Percentiles rank a stretch among this genome's conserved stretches.
These are phyloP conservation scores for Drosophila borborema DNA, from an alignment of 2,888 invertebrate species.

Conservation along the genomic window DNA sequence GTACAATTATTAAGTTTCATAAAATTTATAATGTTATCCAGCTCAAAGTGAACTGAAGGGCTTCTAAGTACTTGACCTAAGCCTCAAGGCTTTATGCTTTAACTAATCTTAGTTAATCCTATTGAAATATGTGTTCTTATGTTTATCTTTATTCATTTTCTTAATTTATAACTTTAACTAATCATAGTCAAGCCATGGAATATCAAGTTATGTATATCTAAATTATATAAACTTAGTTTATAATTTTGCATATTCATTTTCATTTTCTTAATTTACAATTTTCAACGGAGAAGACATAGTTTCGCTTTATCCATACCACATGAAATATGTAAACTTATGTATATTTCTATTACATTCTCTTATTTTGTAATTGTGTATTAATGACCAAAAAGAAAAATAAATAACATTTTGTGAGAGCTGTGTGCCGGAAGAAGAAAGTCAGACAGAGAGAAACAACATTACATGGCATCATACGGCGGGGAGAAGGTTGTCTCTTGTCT, in stretches of 20 bases:
- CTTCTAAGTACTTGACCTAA: not conserved
- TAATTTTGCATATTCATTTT: not conserved
- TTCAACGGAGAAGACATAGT: not conserved
- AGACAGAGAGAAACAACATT: conserved; percentile 33
- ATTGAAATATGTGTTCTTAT: too few relatives aligned
- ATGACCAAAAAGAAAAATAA: conserved; percentile 6
- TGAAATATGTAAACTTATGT: not conserved
- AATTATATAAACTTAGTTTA: too few relatives aligned
- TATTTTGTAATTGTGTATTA: not conserved
- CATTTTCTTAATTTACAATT: not conserved
- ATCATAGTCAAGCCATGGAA: too few relatives aligned
- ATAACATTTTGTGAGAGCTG: conserved; percentile 1
- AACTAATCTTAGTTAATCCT: not conserved
- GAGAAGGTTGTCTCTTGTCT: conserved; percentile 30
- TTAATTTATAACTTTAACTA: too few relatives aligned
- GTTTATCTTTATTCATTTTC: too few relatives aligned
- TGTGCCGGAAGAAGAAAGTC: conserved; percentile 3
- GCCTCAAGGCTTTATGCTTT: conserved; percentile 1
- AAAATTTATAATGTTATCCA: not conserved
- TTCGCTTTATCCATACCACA: conserved; percentile 13
- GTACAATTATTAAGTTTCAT: conserved; percentile 22
- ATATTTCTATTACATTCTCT: not conserved
- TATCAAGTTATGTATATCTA: too few relatives aligned
- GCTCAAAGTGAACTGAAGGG: not conserved
- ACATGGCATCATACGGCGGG: conserved; percentile 32